phyloP scores from a whole-genome alignment of 2,113 vertebrate species.

The Calyptomena viridis region DNA sequence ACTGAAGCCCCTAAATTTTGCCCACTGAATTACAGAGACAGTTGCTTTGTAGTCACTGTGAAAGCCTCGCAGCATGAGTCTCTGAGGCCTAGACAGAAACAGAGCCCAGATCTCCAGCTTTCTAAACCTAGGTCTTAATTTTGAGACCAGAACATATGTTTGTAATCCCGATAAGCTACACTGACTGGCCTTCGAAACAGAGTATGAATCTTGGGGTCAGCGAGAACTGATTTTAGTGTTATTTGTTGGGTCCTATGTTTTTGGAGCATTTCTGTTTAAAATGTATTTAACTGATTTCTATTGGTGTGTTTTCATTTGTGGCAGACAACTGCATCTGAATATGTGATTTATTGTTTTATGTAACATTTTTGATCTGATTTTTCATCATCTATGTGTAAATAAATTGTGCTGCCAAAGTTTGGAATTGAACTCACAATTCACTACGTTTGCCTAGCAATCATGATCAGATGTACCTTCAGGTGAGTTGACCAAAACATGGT shows the following conservation, averaged over 20 bases:
- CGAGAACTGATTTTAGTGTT: background rate
- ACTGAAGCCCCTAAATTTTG: background rate
- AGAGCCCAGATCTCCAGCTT: background rate
- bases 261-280: background rate
- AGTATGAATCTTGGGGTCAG: background rate
- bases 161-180: background rate
- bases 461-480: background rate
- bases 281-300: background rate
- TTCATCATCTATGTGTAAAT: constrained; percentile 12
- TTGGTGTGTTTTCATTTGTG: background rate
- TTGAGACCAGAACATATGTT: background rate
- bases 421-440: background rate
- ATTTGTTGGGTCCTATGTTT: background rate
- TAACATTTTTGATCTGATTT: constrained; percentile 16
- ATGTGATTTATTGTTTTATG: background rate
- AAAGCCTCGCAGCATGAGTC: background rate
- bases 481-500: background rate
- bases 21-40: background rate
- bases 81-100: background rate
- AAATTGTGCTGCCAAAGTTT: background rate
- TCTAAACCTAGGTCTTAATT: background rate
- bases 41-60: background rate
- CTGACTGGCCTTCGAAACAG: background rate
- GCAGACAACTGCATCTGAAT: background rate
- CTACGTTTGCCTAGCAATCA: background rate